Percentiles rank a stretch among this genome's conserved stretches.
Evolutionary conservation across 2,797 vertebrate genomes (phyloP).

Genomic region (Silurus lanzhouensis): DNA sequence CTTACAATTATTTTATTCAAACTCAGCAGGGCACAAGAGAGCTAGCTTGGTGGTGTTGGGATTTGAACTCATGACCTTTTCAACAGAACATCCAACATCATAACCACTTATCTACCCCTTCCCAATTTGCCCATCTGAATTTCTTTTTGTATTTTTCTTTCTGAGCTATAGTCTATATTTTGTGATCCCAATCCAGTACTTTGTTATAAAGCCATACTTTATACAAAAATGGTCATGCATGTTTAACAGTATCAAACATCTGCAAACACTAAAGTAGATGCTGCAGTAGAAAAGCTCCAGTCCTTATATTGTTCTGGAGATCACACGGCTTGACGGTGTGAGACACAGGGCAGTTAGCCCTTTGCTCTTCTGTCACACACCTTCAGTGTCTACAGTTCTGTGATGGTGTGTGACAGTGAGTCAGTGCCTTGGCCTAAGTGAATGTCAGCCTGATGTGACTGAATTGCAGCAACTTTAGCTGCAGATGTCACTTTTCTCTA

Average conservation of each 20-base stretch:
- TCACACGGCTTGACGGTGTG: slow-evolving; percentile 11
- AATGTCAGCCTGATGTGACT: slow-evolving; percentile 55
- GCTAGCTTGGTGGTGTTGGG: too few species aligned
- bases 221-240: neutral
- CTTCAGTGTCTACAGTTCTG: slow-evolving; percentile 34
- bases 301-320: neutral
- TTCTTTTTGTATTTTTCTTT: neutral
- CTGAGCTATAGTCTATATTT: neutral
- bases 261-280: neutral
- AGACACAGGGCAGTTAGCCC: slow-evolving; percentile 35
- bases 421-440: slow-evolving; percentile 41
- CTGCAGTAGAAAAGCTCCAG: neutral
- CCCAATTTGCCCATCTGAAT: neutral
- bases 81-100: too few species aligned
- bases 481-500: slow-evolving; percentile 52
- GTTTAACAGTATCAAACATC: neutral
- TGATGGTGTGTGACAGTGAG: slow-evolving; percentile 64
- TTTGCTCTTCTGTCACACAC: slow-evolving; percentile 43
- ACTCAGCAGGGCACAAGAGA: too few species aligned
- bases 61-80: too few species aligned
- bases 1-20: too few species aligned
- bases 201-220: neutral
- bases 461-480: slow-evolving; percentile 59
- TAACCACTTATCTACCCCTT: too few species aligned
- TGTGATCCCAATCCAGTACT: neutral